These are phyloP conservation scores for Remorina albescens DNA, from an alignment of 2,797 vertebrate genomes.

Conservation along the genomic window DNA sequence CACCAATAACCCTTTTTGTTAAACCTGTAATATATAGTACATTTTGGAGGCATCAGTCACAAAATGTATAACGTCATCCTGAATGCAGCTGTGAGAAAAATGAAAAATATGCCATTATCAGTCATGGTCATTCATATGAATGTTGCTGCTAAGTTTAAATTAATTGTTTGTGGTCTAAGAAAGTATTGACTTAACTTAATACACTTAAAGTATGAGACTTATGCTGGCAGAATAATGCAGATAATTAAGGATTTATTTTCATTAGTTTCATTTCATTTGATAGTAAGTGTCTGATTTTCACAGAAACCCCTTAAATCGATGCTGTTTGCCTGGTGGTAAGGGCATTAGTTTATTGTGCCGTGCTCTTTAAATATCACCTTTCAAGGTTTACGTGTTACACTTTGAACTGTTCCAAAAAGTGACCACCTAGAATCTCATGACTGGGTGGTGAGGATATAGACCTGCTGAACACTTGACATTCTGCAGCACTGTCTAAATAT, in stretches of 20 bases:
- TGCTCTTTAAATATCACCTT: slow-evolving; percentile 46
- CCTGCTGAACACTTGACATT: slow-evolving; percentile 76
- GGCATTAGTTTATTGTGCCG: slow-evolving; percentile 43
- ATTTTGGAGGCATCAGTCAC: background rate
- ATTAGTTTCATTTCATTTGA: slow-evolving; percentile 14
- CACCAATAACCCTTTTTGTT: background rate
- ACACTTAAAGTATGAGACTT: background rate
- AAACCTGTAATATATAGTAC: background rate
- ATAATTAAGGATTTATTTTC: slow-evolving; percentile 10
- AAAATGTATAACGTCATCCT: background rate
- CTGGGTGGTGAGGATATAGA: slow-evolving; percentile 70
- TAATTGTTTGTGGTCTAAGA: slow-evolving; percentile 14
- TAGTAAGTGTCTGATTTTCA: background rate
- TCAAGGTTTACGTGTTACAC: slow-evolving; percentile 61
- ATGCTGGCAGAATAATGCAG: background rate
- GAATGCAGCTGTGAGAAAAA: background rate
- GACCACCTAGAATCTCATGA: slow-evolving; percentile 80
- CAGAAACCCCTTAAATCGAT: background rate
- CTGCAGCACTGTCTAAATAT: slow-evolving; percentile 45
- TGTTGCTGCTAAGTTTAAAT: slow-evolving; percentile 19
- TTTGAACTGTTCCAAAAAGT: slow-evolving; percentile 79
- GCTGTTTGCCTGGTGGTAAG: background rate
- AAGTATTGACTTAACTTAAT: background rate
- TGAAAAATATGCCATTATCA: background rate
- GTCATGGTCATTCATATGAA: background rate